phyloP scores from a whole-genome alignment of 1,140 invertebrate genomes.

The Yoshiicerus persimilis region DNA sequence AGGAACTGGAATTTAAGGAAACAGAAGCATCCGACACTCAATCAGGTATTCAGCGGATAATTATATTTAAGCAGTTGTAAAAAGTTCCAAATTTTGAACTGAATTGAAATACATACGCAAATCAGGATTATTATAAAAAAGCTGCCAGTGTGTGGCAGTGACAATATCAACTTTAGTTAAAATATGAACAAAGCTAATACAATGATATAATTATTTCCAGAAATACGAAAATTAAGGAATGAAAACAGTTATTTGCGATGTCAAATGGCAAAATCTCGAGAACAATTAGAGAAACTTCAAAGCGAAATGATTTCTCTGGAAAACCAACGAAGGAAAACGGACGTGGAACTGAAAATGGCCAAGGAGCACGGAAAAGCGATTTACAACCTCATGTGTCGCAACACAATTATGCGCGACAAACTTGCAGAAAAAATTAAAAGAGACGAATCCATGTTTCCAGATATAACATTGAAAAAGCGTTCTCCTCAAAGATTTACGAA shows the following conservation, averaged over 20 bases:
- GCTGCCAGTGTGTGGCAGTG: neutral
- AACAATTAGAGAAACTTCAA: constrained; percentile 12
- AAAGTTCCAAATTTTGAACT: neutral
- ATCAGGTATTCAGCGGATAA: neutral
- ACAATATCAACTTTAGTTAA: neutral
- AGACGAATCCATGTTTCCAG: neutral
- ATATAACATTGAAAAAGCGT: neutral
- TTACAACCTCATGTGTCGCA: constrained; percentile 26
- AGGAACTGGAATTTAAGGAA: constrained; percentile 36
- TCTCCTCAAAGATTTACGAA: neutral
- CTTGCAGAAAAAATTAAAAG: neutral
- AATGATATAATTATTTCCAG: neutral
- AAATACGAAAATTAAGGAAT: constrained; percentile 6
- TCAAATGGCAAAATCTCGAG: constrained; percentile 17
- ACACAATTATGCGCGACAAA: neutral
- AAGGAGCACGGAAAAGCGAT: constrained; percentile 34
- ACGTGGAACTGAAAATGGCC: constrained; percentile 22
- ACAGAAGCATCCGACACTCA: neutral
- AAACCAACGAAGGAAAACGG: neutral
- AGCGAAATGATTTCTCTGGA: constrained; percentile 12
- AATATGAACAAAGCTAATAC: neutral
- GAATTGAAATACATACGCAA: neutral
- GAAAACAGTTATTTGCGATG: constrained; percentile 29
- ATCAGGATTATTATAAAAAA: neutral
- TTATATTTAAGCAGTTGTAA: neutral